Evolutionary conservation across 2,888 invertebrate species (phyloP).

Genomic region (Tiliacea citrago): DNA sequence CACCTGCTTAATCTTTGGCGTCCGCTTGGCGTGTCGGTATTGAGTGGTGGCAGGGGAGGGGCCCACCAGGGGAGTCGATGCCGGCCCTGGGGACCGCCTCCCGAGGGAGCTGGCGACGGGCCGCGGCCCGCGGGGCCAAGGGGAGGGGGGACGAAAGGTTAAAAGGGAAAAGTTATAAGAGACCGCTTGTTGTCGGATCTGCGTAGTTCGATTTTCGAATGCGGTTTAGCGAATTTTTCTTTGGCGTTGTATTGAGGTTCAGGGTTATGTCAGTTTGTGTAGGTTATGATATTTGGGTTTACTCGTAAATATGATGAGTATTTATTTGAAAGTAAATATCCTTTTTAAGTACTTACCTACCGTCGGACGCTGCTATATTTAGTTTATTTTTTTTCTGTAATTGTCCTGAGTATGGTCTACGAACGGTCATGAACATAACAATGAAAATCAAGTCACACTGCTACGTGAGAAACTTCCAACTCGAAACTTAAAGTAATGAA

Average conservation of each 20-base stretch:
- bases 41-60: conserved; percentile 88
- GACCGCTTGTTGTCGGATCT: conserved; percentile 89
- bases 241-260: conserved; percentile 43
- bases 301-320: neutral
- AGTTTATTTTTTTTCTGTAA: no score
- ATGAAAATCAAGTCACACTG: no score
- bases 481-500: neutral
- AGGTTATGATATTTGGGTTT: conserved; percentile 34
- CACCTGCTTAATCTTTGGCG: conserved; percentile 83
- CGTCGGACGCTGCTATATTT: no score
- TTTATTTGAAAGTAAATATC: neutral
- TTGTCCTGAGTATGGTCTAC: no score
- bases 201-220: conserved; percentile 86
- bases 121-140: conserved; percentile 69
- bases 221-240: conserved; percentile 76
- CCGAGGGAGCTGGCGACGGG: conserved; percentile 82
- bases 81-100: conserved; percentile 90
- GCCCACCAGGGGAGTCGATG: conserved; percentile 83
- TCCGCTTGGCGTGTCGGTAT: conserved; percentile 89
- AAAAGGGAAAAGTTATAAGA: conserved; percentile 91
- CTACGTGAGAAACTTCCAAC: no score
- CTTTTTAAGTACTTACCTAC: no score
- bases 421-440: no score
- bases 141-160: conserved; percentile 86
- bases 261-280: conserved; percentile 44